Conservation (phyloP, 2,797 vertebrate species). For the Cuniculus paca region DNA sequence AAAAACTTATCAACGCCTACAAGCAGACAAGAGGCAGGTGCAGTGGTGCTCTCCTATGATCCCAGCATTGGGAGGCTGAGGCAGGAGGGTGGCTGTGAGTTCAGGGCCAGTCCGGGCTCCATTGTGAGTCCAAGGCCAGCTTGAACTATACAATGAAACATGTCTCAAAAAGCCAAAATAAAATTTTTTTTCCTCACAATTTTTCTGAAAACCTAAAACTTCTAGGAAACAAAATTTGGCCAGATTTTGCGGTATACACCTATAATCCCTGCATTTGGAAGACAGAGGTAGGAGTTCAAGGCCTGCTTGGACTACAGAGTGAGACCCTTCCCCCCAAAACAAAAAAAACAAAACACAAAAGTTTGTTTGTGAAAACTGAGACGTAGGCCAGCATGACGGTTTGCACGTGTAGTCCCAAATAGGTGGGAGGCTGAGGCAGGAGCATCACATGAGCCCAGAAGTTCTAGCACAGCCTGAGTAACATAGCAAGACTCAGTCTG, state of each 20-base stretch:
- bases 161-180: not conserved
- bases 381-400: too few species aligned
- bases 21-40: not conserved
- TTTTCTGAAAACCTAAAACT: not conserved
- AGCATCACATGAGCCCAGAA: not conserved
- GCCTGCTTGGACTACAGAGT: not conserved
- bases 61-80: not conserved
- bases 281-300: not conserved
- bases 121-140: not conserved
- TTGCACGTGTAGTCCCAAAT: not conserved
- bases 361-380: not conserved
- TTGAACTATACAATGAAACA: not conserved
- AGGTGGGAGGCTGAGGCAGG: not conserved
- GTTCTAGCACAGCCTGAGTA: not conserved
- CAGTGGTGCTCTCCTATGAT: not conserved
- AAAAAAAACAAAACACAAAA: not conserved
- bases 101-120: not conserved
- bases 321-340: not conserved
- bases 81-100: not conserved
- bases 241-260: not conserved
- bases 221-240: not conserved
- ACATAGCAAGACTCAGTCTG: not conserved
- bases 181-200: not conserved
- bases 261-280: too few species aligned
- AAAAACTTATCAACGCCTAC: too few species aligned